Conservation (phyloP, 2,797 vertebrate species). For the Avahi laniger region DNA sequence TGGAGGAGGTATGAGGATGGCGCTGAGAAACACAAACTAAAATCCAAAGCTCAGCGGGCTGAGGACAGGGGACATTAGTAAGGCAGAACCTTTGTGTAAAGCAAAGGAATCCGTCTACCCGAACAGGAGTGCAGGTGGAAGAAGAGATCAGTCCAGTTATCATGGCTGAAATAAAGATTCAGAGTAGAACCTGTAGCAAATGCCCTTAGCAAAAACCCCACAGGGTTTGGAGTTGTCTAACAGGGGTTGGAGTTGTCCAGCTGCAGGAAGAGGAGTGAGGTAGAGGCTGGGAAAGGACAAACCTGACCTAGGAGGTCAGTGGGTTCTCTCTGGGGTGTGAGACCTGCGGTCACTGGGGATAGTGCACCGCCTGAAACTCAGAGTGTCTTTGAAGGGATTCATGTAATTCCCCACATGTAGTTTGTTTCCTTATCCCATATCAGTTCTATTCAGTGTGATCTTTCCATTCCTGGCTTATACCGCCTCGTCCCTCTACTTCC, state of each 20-base stretch:
- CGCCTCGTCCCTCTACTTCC: background rate
- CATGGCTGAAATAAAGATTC: background rate
- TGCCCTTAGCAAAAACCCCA: background rate
- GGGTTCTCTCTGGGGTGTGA: background rate
- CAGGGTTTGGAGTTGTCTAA: background rate
- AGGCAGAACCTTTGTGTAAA: background rate
- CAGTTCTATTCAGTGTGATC: background rate
- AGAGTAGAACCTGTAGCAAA: background rate
- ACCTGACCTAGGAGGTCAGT: background rate
- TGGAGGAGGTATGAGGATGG: background rate
- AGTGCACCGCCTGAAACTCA: background rate
- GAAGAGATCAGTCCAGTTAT: background rate
- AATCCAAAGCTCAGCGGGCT: background rate
- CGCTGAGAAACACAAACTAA: background rate
- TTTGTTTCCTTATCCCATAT: background rate
- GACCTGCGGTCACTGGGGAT: background rate
- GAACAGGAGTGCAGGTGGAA: background rate
- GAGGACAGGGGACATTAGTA: background rate
- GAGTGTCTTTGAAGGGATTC: background rate
- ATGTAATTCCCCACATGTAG: background rate
- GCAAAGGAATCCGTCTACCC: background rate
- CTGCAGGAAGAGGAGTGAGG: background rate
- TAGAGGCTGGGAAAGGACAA: background rate
- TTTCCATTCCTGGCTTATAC: background rate
- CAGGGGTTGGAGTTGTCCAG: background rate